phyloP scores from a whole-genome alignment of 2,797 vertebrate genomes.

The Pantherophis vulpinus region DNA sequence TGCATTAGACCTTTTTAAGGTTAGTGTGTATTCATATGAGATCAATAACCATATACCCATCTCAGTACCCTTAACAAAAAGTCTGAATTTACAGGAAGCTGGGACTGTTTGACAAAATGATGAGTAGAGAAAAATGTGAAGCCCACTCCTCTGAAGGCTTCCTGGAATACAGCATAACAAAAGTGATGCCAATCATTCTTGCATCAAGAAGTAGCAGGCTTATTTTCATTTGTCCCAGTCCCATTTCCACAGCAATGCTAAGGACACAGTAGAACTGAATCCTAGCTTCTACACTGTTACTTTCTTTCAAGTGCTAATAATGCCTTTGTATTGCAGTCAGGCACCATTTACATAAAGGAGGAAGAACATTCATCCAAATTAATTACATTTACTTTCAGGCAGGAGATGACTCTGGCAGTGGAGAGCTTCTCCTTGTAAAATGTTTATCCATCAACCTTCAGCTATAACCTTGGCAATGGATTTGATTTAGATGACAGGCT shows the following conservation, averaged over 20 bases:
- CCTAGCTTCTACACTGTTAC: no score
- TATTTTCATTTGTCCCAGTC: neutral
- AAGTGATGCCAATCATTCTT: neutral
- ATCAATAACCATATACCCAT: neutral
- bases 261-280: neutral
- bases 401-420: neutral
- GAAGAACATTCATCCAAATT: constrained; percentile 3
- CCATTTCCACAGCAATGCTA: neutral
- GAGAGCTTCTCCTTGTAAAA: constrained; percentile 3
- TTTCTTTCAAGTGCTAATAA: neutral
- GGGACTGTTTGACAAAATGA: neutral
- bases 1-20: neutral
- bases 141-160: neutral
- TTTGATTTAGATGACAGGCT: constrained; percentile 19
- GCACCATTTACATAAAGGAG: neutral
- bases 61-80: neutral
- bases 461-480: constrained; percentile 10
- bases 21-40: neutral
- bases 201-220: neutral
- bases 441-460: constrained; percentile 32
- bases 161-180: neutral
- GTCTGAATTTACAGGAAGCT: neutral
- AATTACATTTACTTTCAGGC: constrained; percentile 18
- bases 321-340: neutral
- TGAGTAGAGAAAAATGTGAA: neutral